Base-by-base conservation (phyloP, 92 coral and sea anemone genomes). In the Palythoa grandiflora region DNA sequence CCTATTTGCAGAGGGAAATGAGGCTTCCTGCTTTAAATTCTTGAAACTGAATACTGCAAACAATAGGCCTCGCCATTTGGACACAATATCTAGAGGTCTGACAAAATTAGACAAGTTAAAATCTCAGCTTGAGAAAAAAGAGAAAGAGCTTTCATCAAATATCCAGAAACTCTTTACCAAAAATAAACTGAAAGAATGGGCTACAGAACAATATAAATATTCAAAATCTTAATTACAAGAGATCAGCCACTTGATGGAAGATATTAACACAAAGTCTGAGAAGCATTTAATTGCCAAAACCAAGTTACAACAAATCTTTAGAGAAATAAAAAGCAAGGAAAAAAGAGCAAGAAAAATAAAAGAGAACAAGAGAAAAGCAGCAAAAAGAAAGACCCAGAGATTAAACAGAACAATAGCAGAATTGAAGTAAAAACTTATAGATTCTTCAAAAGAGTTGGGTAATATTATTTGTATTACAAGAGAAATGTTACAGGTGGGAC, bases 1-100 rank as follows among this genome's bases (percentile, higher is more conserved):
- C 39, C 85, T 84, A 71, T 89, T 89, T 89, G 54, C 88, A 59
- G 78, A 74, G 76, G 72, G 78, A 51, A 89, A 89, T 68, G 85
- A 89, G 85, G 84, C 92, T 57, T 89, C 91, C 81, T 88, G 91
- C 77, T 66, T 89, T 83, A 89, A 74, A 61, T 83, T 89, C 75
- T 68, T 89, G 74, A 84, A 71, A 38, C 60, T 84, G 50, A 75
- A 89, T 57, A n/a, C 89, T 19, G 65, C 73, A 84, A 50, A 39
- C 44, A 83, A 59, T n/a, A 83, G 84, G 84, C 92, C 70, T 89
- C 78, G 85, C 39, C 87, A 90, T 86, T 79, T 40, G 53, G 90
- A 90, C 38, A 77, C 78, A 77, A 71, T 85, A 70, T 75, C 90
- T 50, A 85, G 77, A 78, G 83, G 90, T 90, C 75, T 78, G 74